Evolutionary conservation across 2,797 vertebrate genomes (phyloP).

Genomic region (Lophius americanus): DNA sequence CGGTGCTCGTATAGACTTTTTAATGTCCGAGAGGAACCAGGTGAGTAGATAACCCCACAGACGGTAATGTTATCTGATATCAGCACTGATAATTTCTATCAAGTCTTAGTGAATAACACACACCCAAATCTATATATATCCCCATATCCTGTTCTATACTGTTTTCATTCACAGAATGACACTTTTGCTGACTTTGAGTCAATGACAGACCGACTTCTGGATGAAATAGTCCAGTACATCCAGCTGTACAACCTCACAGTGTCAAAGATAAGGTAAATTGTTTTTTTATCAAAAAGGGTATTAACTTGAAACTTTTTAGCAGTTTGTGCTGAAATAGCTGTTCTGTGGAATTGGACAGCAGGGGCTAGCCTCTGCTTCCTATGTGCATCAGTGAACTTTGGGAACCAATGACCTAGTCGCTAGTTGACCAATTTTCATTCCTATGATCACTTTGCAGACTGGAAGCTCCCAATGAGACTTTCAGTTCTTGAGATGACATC

Average conservation of each 20-base stretch:
- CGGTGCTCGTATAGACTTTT: conserved; percentile 94
- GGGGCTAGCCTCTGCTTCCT: too few relatives aligned
- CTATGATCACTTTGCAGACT: too few relatives aligned
- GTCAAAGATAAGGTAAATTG: conserved; percentile 95
- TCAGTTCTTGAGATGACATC: too few relatives aligned
- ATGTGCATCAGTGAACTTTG: too few relatives aligned
- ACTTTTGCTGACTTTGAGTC: conserved; percentile 99
- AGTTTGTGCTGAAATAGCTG: too few relatives aligned
- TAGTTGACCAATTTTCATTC: too few relatives aligned
- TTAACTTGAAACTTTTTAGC: too few relatives aligned
- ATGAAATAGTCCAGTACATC: conserved; percentile 99
- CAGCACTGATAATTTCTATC: not conserved
- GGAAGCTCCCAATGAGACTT: too few relatives aligned
- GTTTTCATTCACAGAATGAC: conserved; percentile 89
- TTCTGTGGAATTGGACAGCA: too few relatives aligned
- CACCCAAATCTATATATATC: not conserved
- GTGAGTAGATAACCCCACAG: conserved; percentile 60
- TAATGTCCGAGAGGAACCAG: conserved; percentile 99
- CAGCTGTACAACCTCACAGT: conserved; percentile 97
- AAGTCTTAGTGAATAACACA: not conserved
- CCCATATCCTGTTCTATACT: conserved; percentile 29
- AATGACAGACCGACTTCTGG: conserved; percentile 97
- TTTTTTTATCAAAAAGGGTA: not conserved
- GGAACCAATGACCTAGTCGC: too few relatives aligned
- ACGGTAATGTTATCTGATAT: not conserved